Evolutionary conservation across 2,888 invertebrate species (phyloP).

Genomic region (Cylloceria caligata): DNA sequence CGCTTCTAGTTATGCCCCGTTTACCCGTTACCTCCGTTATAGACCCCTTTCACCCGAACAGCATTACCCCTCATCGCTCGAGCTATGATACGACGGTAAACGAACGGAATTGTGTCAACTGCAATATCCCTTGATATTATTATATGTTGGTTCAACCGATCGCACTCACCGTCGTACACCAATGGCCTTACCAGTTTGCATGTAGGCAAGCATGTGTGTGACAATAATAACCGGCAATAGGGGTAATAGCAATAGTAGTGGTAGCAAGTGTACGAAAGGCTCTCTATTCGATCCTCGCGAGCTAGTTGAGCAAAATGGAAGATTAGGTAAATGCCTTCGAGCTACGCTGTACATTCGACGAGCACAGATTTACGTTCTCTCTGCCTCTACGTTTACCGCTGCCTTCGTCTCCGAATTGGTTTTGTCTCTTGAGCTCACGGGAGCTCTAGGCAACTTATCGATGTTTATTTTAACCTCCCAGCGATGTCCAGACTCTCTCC

Average conservation of each 20-base stretch:
- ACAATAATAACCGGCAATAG: conserved; percentile 16
- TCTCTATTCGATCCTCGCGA: conserved; percentile 27
- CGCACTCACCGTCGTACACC: too few relatives aligned
- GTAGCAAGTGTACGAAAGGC: conserved; percentile 19
- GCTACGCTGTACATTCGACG: conserved; percentile 8
- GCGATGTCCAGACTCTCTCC: background rate
- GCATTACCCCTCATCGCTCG: conserved; percentile 10
- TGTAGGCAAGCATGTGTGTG: background rate
- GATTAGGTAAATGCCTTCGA: conserved; percentile 41
- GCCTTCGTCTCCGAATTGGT: background rate
- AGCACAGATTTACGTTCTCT: conserved; percentile 26
- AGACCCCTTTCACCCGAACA: conserved; percentile 15
- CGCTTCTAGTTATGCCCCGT: conserved; percentile 30
- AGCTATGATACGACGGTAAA: conserved; percentile 37
- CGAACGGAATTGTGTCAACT: conserved; percentile 67
- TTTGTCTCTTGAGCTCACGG: conserved; percentile 3
- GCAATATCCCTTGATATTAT: conserved; percentile 59
- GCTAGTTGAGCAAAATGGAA: conserved; percentile 46
- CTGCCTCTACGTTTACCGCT: background rate
- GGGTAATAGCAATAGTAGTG: background rate
- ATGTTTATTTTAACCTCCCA: conserved; percentile 17
- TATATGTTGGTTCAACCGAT: conserved; percentile 41
- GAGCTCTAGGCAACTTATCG: background rate
- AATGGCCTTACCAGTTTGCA: too few relatives aligned
- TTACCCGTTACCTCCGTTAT: conserved; percentile 11